phyloP scores from a whole-genome alignment of 2,113 vertebrate species.

The Rafetus swinhoei region DNA sequence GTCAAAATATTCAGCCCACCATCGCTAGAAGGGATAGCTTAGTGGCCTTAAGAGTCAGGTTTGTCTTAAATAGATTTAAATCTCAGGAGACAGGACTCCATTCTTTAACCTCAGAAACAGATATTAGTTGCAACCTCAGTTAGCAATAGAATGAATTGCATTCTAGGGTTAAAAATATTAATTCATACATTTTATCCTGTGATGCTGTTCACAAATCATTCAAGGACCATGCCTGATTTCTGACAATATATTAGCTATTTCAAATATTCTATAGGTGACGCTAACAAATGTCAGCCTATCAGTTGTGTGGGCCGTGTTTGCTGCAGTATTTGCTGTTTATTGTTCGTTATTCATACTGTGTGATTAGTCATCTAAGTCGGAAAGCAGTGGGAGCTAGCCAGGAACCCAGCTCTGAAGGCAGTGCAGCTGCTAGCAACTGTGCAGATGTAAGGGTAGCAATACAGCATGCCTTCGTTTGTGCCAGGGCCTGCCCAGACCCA shows the following conservation, averaged over 20 bases:
- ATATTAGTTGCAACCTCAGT: neutral
- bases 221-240: neutral
- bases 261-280: neutral
- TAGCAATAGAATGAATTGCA: rapidly evolving
- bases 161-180: neutral
- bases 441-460: too few species aligned
- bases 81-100: neutral
- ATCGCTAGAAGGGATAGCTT: neutral
- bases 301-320: neutral
- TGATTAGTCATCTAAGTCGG: neutral
- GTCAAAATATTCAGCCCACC: neutral
- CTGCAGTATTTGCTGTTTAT: neutral
- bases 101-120: neutral
- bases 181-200: rapidly evolving
- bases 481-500: too few species aligned
- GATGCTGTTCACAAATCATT: rapidly evolving
- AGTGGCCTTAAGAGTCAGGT: neutral
- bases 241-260: neutral
- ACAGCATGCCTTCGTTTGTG: too few species aligned
- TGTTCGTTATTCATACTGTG: neutral
- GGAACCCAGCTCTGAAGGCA: too few species aligned
- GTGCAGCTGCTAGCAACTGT: too few species aligned
- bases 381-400: too few species aligned
- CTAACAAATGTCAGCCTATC: neutral
- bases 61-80: neutral